phyloP scores from a whole-genome alignment of 1,140 invertebrate genomes.

The Leptoteleia sp. region DNA sequence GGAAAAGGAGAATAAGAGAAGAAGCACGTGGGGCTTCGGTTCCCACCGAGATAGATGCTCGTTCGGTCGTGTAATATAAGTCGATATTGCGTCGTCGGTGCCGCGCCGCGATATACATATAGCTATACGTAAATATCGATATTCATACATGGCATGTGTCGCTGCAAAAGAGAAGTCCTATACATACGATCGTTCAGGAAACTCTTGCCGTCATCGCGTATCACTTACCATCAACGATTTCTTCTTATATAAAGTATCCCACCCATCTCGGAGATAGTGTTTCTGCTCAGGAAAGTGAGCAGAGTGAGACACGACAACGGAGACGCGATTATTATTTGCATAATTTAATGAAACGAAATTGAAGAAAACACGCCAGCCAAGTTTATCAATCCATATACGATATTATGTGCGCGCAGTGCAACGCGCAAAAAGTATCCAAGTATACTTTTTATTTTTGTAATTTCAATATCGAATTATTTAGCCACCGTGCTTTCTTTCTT shows the following conservation, averaged over 20 bases:
- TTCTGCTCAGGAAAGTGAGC: conserved; percentile 65
- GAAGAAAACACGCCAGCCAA: conserved; percentile 37
- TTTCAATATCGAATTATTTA: conserved; percentile 7
- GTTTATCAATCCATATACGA: conserved; percentile 25
- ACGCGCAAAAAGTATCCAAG: conserved; percentile 6
- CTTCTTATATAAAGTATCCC: conserved; percentile 75
- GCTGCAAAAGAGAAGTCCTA: conserved; percentile 71
- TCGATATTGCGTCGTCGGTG: conserved; percentile 72
- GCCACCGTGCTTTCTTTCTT: no score
- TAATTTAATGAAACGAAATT: conserved; percentile 60
- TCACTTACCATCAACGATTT: conserved; percentile 76
- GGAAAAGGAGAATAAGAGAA: conserved; percentile 55
- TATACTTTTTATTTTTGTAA: conserved; percentile 1
- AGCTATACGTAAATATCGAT: conserved; percentile 63
- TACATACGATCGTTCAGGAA: conserved; percentile 72
- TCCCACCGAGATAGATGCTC: conserved; percentile 78
- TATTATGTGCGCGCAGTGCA: conserved; percentile 10
- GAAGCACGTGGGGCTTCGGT: conserved; percentile 76
- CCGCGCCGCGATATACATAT: conserved; percentile 67
- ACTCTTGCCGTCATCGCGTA: conserved; percentile 70
- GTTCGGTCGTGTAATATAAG: conserved; percentile 76
- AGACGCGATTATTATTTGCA: conserved; percentile 59
- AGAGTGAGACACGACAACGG: conserved; percentile 30
- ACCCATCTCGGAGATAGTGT: conserved; percentile 72
- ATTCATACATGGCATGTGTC: conserved; percentile 64